These are phyloP conservation scores for Yasuhikotakia modesta DNA, from an alignment of 2,797 vertebrate species.

Conservation along the genomic window DNA sequence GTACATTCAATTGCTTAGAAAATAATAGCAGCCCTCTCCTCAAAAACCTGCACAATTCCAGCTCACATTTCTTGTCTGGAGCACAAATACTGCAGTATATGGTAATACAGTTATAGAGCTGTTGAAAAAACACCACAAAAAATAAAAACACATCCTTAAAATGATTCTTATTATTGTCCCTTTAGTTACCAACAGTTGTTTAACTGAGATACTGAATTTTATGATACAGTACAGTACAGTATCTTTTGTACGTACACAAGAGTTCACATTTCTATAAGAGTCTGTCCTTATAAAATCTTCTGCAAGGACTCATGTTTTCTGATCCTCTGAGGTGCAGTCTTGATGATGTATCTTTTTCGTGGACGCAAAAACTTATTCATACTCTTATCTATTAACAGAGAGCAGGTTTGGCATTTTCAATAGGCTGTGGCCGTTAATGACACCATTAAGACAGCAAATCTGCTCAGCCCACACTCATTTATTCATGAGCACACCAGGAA, in stretches of 20 bases:
- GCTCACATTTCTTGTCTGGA: background rate
- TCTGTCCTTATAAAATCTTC: background rate
- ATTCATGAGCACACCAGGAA: conserved; percentile 61
- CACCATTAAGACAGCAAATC: conserved; percentile 58
- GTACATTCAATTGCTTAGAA: background rate
- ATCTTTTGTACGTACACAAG: background rate
- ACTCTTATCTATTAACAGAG: conserved; percentile 40
- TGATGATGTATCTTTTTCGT: conserved; percentile 6
- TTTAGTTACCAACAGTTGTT: background rate
- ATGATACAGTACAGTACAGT: too few relatives aligned
- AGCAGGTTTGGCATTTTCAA: conserved; percentile 56
- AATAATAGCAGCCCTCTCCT: background rate
- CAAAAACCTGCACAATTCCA: background rate
- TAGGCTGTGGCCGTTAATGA: conserved; percentile 58
- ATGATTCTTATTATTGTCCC: background rate
- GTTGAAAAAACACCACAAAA: too few relatives aligned
- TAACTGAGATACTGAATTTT: too few relatives aligned
- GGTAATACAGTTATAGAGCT: too few relatives aligned
- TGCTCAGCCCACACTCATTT: conserved; percentile 59
- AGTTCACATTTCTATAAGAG: background rate
- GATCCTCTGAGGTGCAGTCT: background rate
- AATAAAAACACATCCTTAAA: too few relatives aligned
- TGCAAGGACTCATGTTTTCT: background rate
- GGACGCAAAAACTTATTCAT: conserved; percentile 37
- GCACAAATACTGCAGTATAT: background rate